Evolutionary conservation across 1,140 invertebrate species (phyloP).

Genomic region (Theocolax elegans): DNA sequence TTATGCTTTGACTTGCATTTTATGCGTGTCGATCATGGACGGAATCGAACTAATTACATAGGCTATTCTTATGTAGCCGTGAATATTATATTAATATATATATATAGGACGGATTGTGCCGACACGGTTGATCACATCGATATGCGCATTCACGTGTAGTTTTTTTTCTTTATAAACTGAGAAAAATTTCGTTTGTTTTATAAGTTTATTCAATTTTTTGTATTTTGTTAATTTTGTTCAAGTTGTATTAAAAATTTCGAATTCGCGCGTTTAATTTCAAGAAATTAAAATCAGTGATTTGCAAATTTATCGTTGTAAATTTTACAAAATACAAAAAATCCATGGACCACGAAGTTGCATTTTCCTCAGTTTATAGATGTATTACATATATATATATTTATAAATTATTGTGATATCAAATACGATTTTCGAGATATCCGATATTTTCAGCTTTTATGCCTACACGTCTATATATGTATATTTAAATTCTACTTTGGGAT

Average conservation of each 20-base stretch:
- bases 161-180: not conserved
- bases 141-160: not conserved
- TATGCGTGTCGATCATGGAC: constrained; percentile 31
- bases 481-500: constrained; percentile 31
- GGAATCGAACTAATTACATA: constrained; percentile 40
- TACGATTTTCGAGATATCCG: not conserved
- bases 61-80: not conserved
- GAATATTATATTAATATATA: constrained; percentile 22
- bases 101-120: constrained; percentile 31
- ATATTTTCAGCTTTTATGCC: not conserved
- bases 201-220: no score
- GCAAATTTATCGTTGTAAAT: no score
- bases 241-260: no score
- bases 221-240: no score
- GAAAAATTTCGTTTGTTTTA: constrained; percentile 21
- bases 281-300: no score
- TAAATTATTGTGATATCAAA: not conserved
- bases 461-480: no score
- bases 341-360: no score
- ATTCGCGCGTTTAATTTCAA: no score
- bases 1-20: constrained; percentile 34
- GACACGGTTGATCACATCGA: not conserved
- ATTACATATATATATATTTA: no score
- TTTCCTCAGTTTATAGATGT: constrained; percentile 21
- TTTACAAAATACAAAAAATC: no score